phyloP scores from a whole-genome alignment of 2,888 invertebrate genomes.

The Nomada hirtipes region DNA sequence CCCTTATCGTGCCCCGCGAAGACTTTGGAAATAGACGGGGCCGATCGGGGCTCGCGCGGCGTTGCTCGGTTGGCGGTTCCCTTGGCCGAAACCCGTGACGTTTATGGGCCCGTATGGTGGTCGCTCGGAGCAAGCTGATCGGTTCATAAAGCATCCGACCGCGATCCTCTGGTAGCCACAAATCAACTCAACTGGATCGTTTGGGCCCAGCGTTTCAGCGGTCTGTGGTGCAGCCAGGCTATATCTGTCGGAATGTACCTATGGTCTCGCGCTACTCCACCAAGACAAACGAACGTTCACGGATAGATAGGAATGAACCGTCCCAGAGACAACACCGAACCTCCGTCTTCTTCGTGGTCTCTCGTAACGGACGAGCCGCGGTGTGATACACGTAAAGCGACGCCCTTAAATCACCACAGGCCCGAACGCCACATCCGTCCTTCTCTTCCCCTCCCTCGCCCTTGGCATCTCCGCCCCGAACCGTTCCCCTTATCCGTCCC shows the following conservation, averaged over 20 bases:
- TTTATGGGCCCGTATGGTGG: slow-evolving; percentile 76
- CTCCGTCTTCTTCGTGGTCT: slow-evolving; percentile 71
- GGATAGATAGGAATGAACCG: slow-evolving; percentile 51
- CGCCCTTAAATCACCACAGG: slow-evolving; percentile 81
- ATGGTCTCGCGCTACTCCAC: slow-evolving; percentile 60
- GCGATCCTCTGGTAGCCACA: slow-evolving; percentile 75
- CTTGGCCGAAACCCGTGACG: slow-evolving; percentile 74
- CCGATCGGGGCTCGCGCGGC: slow-evolving; percentile 24
- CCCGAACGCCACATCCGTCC: slow-evolving; percentile 72
- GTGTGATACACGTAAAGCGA: slow-evolving; percentile 83
- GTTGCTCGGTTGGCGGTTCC: slow-evolving; percentile 53
- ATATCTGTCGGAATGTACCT: slow-evolving; percentile 63
- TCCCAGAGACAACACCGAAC: slow-evolving; percentile 68
- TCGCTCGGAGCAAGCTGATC: slow-evolving; percentile 73
- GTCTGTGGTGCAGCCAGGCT: slow-evolving; percentile 64
- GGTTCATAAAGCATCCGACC: slow-evolving; percentile 79
- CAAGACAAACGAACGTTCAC: slow-evolving; percentile 59
- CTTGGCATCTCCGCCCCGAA: slow-evolving; percentile 4
- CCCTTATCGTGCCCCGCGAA: too few species aligned
- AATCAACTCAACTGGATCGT: slow-evolving; percentile 79
- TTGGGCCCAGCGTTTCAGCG: slow-evolving; percentile 70
- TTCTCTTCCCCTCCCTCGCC: slow-evolving; percentile 9
- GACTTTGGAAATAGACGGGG: too few species aligned
- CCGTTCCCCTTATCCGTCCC: not conserved
- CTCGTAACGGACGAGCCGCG: slow-evolving; percentile 72